Conservation (phyloP, 37 sponge, comb jelly and placozoan genomes). For the Corticium candelabrum region DNA sequence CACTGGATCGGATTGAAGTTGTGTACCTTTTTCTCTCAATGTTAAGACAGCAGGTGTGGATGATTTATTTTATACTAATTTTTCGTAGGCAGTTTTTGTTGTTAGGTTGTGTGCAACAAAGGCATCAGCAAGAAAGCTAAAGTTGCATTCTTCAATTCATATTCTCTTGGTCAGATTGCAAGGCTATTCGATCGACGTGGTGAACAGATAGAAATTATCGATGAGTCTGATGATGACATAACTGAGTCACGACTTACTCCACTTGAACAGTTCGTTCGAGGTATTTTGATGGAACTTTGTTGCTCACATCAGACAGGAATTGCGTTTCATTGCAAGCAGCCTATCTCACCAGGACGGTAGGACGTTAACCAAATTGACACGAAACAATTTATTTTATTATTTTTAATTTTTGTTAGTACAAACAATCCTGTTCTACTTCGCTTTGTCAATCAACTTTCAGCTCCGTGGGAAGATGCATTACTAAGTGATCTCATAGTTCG, state of each 20-base stretch:
- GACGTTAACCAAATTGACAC: background rate
- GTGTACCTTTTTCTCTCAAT: background rate
- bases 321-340: background rate
- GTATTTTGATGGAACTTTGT: background rate
- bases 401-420: background rate
- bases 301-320: background rate
- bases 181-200: background rate
- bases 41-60: background rate
- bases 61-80: background rate
- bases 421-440: slow-evolving; percentile 2
- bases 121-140: background rate
- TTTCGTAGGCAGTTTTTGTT: too few species aligned
- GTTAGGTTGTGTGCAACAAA: background rate
- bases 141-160: background rate
- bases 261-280: background rate
- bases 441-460: background rate
- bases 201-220: background rate
- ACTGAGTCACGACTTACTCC: background rate
- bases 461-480: background rate
- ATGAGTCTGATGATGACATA: too few species aligned
- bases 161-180: background rate
- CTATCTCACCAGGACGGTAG: background rate
- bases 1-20: background rate
- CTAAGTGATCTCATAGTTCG: background rate
- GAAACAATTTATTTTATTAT: background rate